A percentile compares a stretch with the other conserved stretches of the same genome.
Evolutionary conservation across 2,888 invertebrate species (phyloP).

Genomic region (Plebejus argus): DNA sequence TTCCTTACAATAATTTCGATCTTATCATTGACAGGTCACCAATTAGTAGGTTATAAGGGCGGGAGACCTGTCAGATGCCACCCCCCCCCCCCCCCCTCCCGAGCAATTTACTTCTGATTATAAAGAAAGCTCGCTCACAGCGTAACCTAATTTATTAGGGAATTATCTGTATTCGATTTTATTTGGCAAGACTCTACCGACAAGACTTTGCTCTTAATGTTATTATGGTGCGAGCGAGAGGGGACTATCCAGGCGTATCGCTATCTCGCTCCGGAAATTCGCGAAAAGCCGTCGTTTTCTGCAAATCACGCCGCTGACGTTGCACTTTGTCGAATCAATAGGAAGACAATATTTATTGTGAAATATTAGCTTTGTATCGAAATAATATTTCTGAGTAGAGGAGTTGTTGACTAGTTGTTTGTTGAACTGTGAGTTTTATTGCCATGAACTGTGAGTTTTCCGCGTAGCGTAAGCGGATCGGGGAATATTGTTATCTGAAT

Average conservation of each 20-base stretch:
- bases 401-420: background rate
- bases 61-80: background rate
- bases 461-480: background rate
- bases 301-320: constrained; percentile 7
- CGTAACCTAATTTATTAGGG: constrained; percentile 11
- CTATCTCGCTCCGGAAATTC: constrained; percentile 7
- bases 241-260: background rate
- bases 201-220: constrained; percentile 26
- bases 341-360: constrained; percentile 12
- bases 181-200: constrained; percentile 13
- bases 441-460: background rate
- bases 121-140: constrained; percentile 11
- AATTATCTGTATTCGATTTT: constrained; percentile 19
- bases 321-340: constrained; percentile 1
- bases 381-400: background rate
- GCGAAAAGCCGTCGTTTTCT: constrained; percentile 13
- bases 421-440: background rate
- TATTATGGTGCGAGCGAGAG: constrained; percentile 22
- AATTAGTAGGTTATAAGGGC: background rate
- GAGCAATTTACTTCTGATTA: background rate
- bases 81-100: background rate
- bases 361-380: constrained; percentile 22
- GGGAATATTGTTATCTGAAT: too few species aligned
- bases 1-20: background rate
- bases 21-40: background rate